phyloP scores from a whole-genome alignment of 2,888 invertebrate genomes.

The Hartigia nigra region DNA sequence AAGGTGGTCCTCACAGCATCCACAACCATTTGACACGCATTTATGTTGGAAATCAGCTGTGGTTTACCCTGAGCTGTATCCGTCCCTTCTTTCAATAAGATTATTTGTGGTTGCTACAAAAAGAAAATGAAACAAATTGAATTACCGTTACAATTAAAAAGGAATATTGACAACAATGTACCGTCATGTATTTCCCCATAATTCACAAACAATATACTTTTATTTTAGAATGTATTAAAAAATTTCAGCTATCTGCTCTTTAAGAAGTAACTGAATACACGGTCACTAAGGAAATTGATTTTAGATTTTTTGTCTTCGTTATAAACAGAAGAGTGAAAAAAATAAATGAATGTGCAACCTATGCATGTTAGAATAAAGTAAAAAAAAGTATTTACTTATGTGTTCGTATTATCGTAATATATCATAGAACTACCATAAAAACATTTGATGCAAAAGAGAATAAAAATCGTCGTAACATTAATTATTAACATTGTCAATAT shows the following conservation, averaged over 20 bases:
- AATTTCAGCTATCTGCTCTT: background rate
- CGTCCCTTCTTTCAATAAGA: conserved; percentile 97
- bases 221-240: too few relatives aligned
- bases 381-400: background rate
- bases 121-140: conserved; percentile 36
- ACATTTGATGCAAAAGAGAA: background rate
- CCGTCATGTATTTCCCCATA: conserved; percentile 27
- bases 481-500: background rate
- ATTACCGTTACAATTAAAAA: background rate
- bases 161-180: background rate
- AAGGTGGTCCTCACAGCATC: conserved; percentile 98
- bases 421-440: background rate
- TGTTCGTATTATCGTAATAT: too few relatives aligned
- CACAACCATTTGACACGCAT: conserved; percentile 94
- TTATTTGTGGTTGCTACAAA: conserved; percentile 94
- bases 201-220: conserved; percentile 14
- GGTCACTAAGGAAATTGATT: background rate
- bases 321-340: background rate
- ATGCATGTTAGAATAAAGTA: background rate
- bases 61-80: conserved; percentile 96
- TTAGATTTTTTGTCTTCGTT: background rate
- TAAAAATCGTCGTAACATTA: background rate
- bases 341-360: background rate
- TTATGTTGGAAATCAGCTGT: conserved; percentile 96
- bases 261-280: background rate